These are phyloP conservation scores for Diarsia dahlii DNA, from an alignment of 2,888 invertebrate species.

Conservation along the genomic window DNA sequence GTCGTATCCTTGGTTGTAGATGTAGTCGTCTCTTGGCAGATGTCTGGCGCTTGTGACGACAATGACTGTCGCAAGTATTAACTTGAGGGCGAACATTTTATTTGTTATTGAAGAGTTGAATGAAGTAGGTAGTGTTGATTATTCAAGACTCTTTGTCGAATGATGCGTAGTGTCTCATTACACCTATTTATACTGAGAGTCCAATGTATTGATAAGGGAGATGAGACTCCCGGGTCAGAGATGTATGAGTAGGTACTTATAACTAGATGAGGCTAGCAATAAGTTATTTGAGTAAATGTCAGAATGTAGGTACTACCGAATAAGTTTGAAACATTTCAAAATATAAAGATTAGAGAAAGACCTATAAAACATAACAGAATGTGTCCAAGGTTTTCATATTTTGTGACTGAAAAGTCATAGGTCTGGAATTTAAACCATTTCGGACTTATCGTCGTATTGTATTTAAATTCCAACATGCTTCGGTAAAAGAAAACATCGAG, in stretches of 20 bases:
- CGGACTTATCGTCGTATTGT: no score
- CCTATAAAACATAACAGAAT: no score
- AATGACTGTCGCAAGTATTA: slow-evolving; percentile 40
- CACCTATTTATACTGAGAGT: slow-evolving; percentile 34
- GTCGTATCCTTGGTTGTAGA: slow-evolving; percentile 10
- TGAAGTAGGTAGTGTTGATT: background rate
- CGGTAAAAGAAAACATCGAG: no score
- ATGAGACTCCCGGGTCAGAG: background rate
- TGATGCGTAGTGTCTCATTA: background rate
- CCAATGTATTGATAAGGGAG: slow-evolving; percentile 23
- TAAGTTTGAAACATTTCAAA: background rate
- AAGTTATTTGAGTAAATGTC: background rate
- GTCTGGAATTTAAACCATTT: no score
- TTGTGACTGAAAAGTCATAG: no score
- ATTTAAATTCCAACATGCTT: no score
- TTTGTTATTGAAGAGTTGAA: slow-evolving; percentile 4
- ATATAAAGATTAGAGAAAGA: no score
- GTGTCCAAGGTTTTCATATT: no score
- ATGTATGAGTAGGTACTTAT: background rate
- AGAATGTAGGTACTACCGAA: background rate
- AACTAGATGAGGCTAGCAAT: slow-evolving; percentile 14
- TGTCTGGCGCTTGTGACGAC: slow-evolving; percentile 45
- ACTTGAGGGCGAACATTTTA: slow-evolving; percentile 45
- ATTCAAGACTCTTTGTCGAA: slow-evolving; percentile 23
- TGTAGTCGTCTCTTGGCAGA: slow-evolving; percentile 31